phyloP scores from a whole-genome alignment of 2,888 invertebrate species.

The Aspidapion aeneum region DNA sequence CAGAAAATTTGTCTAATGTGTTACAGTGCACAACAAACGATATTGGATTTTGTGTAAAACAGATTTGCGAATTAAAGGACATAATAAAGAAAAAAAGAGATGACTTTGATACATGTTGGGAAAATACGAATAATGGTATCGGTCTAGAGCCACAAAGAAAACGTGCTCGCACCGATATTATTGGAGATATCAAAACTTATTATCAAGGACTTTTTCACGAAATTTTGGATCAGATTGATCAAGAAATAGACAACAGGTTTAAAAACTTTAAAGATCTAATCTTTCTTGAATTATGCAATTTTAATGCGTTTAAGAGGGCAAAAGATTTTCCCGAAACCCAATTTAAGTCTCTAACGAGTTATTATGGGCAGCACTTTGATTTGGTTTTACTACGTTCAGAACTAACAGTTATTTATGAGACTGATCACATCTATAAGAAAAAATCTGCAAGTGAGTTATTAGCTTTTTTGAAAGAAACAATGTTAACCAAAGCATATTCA shows the following conservation, averaged over 20 bases:
- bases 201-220: slow-evolving; percentile 5
- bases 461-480: slow-evolving; percentile 4
- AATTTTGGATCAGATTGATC: slow-evolving; percentile 12
- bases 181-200: slow-evolving; percentile 4
- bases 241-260: slow-evolving; percentile 8
- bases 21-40: slow-evolving; percentile 18
- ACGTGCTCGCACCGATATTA: background rate
- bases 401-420: slow-evolving; percentile 11
- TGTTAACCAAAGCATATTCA: background rate
- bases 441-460: slow-evolving; percentile 9
- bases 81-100: slow-evolving; percentile 3
- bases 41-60: slow-evolving; percentile 12
- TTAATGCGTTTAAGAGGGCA: slow-evolving; percentile 4
- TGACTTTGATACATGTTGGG: background rate
- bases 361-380: slow-evolving; percentile 16
- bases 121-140: background rate
- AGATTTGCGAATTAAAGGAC: no score
- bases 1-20: slow-evolving; percentile 20
- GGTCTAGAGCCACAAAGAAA: slow-evolving; percentile 7
- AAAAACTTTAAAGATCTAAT: no score
- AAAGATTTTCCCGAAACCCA: slow-evolving; percentile 8
- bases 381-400: no score
- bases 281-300: slow-evolving; percentile 14
- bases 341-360: slow-evolving; percentile 7
- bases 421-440: slow-evolving; percentile 4